phyloP scores from a whole-genome alignment of 2,797 vertebrate genomes.

The Tapirus indicus region DNA sequence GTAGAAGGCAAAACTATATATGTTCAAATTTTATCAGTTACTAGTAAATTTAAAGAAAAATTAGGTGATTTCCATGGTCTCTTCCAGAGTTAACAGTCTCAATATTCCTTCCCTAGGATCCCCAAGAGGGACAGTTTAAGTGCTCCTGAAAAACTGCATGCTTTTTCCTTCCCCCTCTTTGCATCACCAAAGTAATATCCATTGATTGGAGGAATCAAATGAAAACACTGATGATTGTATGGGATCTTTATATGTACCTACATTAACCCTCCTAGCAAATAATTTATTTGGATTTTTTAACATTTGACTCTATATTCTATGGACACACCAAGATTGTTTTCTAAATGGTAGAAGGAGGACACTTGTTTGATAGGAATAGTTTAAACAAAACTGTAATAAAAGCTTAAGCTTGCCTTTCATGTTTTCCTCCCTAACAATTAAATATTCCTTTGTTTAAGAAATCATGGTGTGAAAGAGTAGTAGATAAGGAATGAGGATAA shows the following conservation, averaged over 20 bases:
- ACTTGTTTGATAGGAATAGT: background rate
- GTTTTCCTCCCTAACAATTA: background rate
- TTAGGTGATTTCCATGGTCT: background rate
- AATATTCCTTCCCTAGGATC: background rate
- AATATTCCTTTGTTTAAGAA: background rate
- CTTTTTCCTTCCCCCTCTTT: background rate
- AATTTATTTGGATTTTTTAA: background rate
- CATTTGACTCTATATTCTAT: background rate
- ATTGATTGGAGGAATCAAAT: background rate
- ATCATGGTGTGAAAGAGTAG: background rate
- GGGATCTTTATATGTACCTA: background rate
- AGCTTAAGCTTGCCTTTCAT: background rate
- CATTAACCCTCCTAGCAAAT: background rate
- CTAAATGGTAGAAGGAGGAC: background rate
- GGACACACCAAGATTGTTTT: background rate
- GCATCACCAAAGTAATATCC: background rate
- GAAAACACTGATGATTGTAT: background rate
- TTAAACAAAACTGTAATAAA: slow-evolving; percentile 21
- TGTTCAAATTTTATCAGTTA: background rate
- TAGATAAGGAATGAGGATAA: background rate
- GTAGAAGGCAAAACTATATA: background rate
- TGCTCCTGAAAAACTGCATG: background rate
- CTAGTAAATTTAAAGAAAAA: background rate
- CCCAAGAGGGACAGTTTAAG: background rate
- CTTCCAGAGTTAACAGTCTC: background rate